Base-by-base conservation (phyloP, 2,797 vertebrate genomes). In the Sitta carolinensis region DNA sequence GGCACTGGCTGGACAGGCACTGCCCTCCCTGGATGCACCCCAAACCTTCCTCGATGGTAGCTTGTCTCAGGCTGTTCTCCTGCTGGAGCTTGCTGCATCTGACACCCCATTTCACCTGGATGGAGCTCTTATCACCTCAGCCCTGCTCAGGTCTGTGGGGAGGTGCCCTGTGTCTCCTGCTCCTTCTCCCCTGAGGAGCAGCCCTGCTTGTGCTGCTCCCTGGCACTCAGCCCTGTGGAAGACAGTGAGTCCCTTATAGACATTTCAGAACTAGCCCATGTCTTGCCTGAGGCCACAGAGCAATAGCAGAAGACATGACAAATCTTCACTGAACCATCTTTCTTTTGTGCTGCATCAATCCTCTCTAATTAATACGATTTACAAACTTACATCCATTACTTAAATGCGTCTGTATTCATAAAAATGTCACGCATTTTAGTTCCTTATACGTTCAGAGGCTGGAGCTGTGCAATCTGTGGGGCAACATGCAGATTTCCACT, bases 361-460 rank as follows among this genome's bases (percentile, higher is more conserved):
- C 72, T 77, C 50, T 40, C 45, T 87, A 90, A 87, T 94, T 89
- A 92, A 57, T 94, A 89, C 34, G 4, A 85, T 83, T 90, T 87
- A 54, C 86, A 94, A 90, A 89, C 54, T 84, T 82, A 47, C 0
- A 0, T 87, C 68, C 84, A 85, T 89, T 79, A 74, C 58, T 77
- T 87, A 87, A 92, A 80, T 79, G 86, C 64, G 75, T 93, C 84
- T 61, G 29, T 51, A 84, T 87, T 84, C 78, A 81, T 87, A 80
- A 95, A 87, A 89, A 92, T 64, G 54, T 89, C 81, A 72, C 47
- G 30, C 22, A 19, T 83, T 89, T 85, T 68, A 89, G 50, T 72
- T 90, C 57, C 52, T 47, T 61, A 75, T 67, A 26, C 42, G 13
- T 84, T 77, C 74, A 51, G 5, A 32, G 42, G 61, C 34, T 92